Evolutionary conservation across 2,113 vertebrate genomes (phyloP), one percentile per base, ranked within the genome.

Genomic region (Brevimyrus niger): DNA sequence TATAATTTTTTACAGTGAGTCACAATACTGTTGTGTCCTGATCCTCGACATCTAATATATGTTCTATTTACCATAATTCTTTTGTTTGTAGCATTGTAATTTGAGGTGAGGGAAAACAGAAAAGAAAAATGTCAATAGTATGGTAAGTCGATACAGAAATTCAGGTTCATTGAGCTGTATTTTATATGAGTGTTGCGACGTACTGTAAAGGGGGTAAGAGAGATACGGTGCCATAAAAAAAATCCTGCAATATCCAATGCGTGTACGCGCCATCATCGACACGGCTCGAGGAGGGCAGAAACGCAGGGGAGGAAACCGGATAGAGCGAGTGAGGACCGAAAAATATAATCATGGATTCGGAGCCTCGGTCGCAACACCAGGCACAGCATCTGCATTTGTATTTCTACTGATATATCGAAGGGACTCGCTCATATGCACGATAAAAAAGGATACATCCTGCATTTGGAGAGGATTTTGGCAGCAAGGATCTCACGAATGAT

Each of bases 301-400:
- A 47, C 48, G 76, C 8, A 44, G 23, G 11, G 47, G 38, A 65
- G 10, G 87, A 58, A 87, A 90, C 19, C 83, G 83, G 50, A 86
- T 23, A 86, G 35, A 90, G 89, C 61, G 58, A 76, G 58, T 48
- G 44, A 48, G 89, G 90, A 89, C 69, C 80, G 90, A 61, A 90
- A 90, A 80, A 89, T 80, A 88, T 88, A 91, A 91, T 89, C 88
- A 90, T 92, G 92, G 90, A 90, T 87, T 90, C 92, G 92, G 91
- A 91, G 80, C 80, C 90, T 80, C 87, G 87, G 88, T 89, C 88
- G 91, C 89, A 91, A 82, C 88, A 55, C 88, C 35, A 80, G 73
- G 73, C 4, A 86, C 21, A 58, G 84, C 87, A 86, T 90, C 82
- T 88, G 87, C 87, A 88, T 35, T 86, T 35, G 76, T 80, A 84